Base-by-base conservation (phyloP, 2,888 invertebrate species). In the Pycnomerus fuliginosus region DNA sequence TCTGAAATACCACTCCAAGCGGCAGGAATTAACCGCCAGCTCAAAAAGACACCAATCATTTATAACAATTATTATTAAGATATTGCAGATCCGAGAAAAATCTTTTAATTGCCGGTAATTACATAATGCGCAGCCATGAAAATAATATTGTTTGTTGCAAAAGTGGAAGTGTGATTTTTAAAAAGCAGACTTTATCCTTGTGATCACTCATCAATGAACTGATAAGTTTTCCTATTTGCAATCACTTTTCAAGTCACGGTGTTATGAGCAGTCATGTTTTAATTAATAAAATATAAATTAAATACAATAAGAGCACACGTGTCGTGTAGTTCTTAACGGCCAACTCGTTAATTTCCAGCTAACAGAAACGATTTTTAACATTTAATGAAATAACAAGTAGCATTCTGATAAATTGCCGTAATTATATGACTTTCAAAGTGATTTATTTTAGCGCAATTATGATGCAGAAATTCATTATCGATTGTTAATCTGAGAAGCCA, bases 201-300 rank as follows among this genome's bases (percentile, higher is more conserved):
- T 40, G 40, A 40, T 40, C 40, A 40, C 32, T 40, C 40, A 40
- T 40, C 40, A 40, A 33, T 40, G 33, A 40, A 40, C 32, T 40
- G 27, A 40, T 25, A 2, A 8, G 16, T n/a, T n/a, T 28, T 11
- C 27, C 7, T 5, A 27, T 16, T 27, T 20, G 36, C 17, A 12
- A 12, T n/a, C n/a, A n/a, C n/a, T n/a, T n/a, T n/a, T n/a, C 16
- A 17, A 10, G 14, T 36, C 36, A 36, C 27, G 34, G 24, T 35
- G 4, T 25, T 10, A 2, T 25, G 34, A 14, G 25, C 34, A 12
- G 10, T 12, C 14, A 12, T n/a, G 16, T 30, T 7, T 29, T 29
- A 14, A 13, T 28, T 13, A 3, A 28, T 28, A 13, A 10, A 16
- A 13, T 12, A 29, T 29, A 7, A 28, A 14, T 15, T 28, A 2